Conservation (phyloP, 2,113 vertebrate species). For the Pyrgilauda ruficollis region DNA sequence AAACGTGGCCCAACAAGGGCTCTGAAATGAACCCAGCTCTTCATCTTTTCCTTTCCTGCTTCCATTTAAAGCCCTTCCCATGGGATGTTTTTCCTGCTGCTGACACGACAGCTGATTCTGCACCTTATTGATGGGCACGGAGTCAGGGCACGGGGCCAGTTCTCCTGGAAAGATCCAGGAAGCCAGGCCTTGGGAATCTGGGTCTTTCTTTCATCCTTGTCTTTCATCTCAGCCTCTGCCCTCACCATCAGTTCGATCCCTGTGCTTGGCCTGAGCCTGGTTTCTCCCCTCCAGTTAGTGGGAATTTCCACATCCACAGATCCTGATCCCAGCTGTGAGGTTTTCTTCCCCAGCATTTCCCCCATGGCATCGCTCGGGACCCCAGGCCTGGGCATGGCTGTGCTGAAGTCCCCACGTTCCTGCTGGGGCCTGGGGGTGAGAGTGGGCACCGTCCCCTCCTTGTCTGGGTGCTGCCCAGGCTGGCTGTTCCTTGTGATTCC, state of each 20-base stretch:
- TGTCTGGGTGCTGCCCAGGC: neutral
- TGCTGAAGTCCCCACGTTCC: neutral
- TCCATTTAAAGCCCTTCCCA: neutral
- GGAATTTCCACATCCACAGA: neutral
- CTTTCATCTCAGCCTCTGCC: neutral
- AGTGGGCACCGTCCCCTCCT: neutral
- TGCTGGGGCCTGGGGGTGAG: neutral
- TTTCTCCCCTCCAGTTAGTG: neutral
- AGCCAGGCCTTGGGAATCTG: neutral
- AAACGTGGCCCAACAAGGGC: neutral
- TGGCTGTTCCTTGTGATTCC: neutral
- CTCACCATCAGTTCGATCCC: neutral
- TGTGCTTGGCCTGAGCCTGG: neutral
- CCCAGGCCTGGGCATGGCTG: neutral
- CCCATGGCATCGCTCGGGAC: rapidly evolving
- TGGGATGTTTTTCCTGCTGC: conserved; percentile 31
- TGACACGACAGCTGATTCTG: conserved; percentile 3
- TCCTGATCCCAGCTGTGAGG: neutral
- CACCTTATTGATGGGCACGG: neutral
- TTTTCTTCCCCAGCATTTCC: neutral
- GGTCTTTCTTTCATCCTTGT: neutral
- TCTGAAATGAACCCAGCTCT: conserved; percentile 1
- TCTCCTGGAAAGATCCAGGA: conserved; percentile 5
- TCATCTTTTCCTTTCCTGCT: conserved; percentile 37
- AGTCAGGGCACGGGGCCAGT: conserved; percentile 25